Base-by-base conservation (phyloP, 1,140 invertebrate genomes). In the Rhopalosiphum maidis region DNA sequence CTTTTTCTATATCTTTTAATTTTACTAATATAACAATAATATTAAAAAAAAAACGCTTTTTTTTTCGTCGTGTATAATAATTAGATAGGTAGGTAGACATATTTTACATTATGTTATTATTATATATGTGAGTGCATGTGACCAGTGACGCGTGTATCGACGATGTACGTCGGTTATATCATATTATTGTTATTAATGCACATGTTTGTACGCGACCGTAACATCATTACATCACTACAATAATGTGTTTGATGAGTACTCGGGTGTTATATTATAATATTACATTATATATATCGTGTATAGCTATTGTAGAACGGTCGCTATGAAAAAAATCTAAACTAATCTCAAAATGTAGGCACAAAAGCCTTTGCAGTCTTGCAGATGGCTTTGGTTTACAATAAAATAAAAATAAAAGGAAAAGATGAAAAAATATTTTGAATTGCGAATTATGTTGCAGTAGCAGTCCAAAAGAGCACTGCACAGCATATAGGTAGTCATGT, bases 31-130 rank as follows among this genome's bases (percentile, higher is more conserved):
- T n/a, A 77, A 77, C 15, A 35, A 77, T 35, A 77, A 77, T 18
- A 77, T n/a, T 77, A 51, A 51, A 51, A 51, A n/a, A 5, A 77
- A 9, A 60, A 60, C 30, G 9, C 21, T n/a, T 77, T 77, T n/a
- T n/a, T 77, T 77, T n/a, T 77, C n/a, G 60, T 77, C 60, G n/a
- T 77, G 30, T 77, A 35, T 77, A 77, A 77, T 77, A 77, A 77
- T 77, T 77, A 77, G 60, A 77, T 77, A 77, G 60, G 60, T 77
- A 77, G 60, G 30, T 77, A 18, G 60, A n/a, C 60, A 30, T 5
- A 8, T 68, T n/a, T n/a, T n/a, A 18, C 60, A 77, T n/a, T 6
- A 18, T 77, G n/a, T 6, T 77, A 77, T 77, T 77, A n/a, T 77
- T 11, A 3, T 60, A 30, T 21, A 77, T 77, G 60, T 35, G 60